Evolutionary conservation across 2,113 vertebrate species (phyloP).

Genomic region (Pterocles orientalis): DNA sequence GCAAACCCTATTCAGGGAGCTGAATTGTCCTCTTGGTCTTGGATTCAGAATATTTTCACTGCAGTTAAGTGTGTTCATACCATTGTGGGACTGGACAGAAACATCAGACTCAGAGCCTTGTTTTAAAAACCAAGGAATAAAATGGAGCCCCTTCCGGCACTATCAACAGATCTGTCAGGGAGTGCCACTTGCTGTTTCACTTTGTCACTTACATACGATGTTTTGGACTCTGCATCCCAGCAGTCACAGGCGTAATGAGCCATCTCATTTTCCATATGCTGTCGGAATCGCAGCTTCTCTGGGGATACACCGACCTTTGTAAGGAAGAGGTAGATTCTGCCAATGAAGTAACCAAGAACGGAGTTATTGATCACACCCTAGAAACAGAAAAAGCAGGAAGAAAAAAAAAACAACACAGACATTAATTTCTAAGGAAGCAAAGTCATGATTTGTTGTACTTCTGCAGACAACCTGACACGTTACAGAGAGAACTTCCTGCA

Average conservation of each 20-base stretch:
- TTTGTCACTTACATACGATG: constrained; percentile 88
- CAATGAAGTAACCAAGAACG: constrained; percentile 97
- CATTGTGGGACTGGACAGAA: accelerated
- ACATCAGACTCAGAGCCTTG: background rate
- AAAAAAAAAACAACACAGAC: background rate
- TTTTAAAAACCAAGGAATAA: background rate
- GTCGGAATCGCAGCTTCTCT: constrained; percentile 96
- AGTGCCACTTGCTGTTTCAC: background rate
- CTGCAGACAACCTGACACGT: background rate
- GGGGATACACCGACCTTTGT: constrained; percentile 90
- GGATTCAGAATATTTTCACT: background rate
- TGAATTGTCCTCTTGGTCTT: background rate
- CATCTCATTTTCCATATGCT: constrained; percentile 99
- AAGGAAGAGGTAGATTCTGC: constrained; percentile 98
- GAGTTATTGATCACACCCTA: constrained; percentile 98
- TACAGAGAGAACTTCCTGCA: background rate
- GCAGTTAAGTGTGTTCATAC: background rate
- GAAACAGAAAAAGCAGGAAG: background rate
- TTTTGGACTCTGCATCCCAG: constrained; percentile 98
- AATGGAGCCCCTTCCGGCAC: background rate
- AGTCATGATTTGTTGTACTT: background rate
- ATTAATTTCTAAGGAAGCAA: background rate
- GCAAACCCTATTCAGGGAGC: background rate
- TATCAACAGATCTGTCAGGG: background rate
- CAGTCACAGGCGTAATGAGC: constrained; percentile 99